A percentile compares a stretch with the other conserved stretches of the same genome.
These are phyloP conservation scores for Halocynthia roretzi DNA, from an alignment of 23 tunicate species.

Conservation along the genomic window DNA sequence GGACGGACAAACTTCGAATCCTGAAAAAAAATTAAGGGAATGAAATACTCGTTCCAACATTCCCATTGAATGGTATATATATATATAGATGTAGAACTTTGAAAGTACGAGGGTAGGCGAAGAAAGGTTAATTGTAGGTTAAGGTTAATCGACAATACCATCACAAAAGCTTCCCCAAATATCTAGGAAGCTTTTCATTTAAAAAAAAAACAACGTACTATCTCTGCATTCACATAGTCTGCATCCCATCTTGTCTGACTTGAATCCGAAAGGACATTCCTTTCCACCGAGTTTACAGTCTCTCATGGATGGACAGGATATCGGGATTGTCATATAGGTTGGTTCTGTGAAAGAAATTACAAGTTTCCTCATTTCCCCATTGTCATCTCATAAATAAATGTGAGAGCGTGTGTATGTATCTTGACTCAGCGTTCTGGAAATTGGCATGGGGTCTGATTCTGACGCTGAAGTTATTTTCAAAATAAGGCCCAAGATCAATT, in stretches of 20 bases:
- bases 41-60: too few relatives aligned
- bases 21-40: constrained; percentile 4
- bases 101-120: too few relatives aligned
- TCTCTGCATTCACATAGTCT: constrained; percentile 38
- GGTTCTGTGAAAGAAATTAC: constrained; percentile 13
- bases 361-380: too few relatives aligned
- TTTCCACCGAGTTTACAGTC: constrained; percentile 26
- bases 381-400: too few relatives aligned
- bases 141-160: neutral
- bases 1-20: constrained; percentile 22
- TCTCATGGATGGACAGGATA: constrained; percentile 26
- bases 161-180: neutral
- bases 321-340: constrained; percentile 8
- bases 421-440: too few relatives aligned
- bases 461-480: too few relatives aligned
- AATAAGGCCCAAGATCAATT: too few relatives aligned
- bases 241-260: constrained; percentile 27
- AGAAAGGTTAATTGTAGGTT: neutral
- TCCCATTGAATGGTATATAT: too few relatives aligned
- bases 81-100: too few relatives aligned
- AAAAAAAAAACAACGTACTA: constrained; percentile 20
- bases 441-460: too few relatives aligned
- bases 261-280: constrained; percentile 68
- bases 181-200: neutral
- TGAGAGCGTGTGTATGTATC: too few relatives aligned